Conservation (phyloP, 2,797 vertebrate species). For the Clarias pachynema region DNA sequence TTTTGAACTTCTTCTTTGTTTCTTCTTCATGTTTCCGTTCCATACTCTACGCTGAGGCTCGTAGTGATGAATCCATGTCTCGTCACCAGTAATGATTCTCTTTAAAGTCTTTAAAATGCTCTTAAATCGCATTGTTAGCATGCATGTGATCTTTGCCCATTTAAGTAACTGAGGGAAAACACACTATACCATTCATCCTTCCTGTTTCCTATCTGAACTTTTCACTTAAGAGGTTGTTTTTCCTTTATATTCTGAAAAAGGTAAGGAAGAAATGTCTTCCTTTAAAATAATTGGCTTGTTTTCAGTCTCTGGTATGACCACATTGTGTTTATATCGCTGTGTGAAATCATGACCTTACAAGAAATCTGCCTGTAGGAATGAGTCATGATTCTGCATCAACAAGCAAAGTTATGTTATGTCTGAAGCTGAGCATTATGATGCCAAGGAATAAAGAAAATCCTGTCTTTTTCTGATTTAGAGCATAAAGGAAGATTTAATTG, state of each 20-base stretch:
- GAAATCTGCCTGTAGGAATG: not conserved
- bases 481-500: not conserved
- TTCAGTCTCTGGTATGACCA: not conserved
- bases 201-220: not conserved
- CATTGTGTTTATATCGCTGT: not conserved
- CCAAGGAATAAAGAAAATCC: not conserved
- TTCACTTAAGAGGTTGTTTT: not conserved
- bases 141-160: not conserved
- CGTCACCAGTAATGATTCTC: too few species aligned
- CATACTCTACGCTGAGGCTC: too few species aligned
- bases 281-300: not conserved
- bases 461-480: not conserved
- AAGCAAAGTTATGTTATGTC: not conserved
- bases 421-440: not conserved
- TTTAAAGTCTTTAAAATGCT: not conserved
- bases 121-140: not conserved
- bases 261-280: not conserved
- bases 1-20: too few species aligned
- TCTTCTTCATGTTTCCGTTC: too few species aligned
- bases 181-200: not conserved
- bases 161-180: not conserved
- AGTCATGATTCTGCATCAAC: conserved; percentile 6
- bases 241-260: not conserved
- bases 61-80: too few species aligned
- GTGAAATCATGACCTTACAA: conserved; percentile 3